Percentiles rank a stretch among this genome's conserved stretches.
Conservation (phyloP, 23 tunicate species). For the Oikopleura vanhoeffeni region DNA sequence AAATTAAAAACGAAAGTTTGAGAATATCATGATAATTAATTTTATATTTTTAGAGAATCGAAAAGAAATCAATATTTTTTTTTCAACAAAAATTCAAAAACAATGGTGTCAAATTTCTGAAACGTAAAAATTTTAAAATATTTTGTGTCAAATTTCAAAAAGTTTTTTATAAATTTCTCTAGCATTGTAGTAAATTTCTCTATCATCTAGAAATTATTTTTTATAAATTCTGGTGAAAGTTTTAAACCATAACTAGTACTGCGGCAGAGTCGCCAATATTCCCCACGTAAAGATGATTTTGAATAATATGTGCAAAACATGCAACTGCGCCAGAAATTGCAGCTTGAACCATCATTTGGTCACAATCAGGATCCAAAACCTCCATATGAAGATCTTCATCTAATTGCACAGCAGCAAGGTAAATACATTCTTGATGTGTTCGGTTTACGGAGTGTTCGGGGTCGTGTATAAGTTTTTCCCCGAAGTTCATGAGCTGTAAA, state of each 20-base stretch:
- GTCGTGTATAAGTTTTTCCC: neutral
- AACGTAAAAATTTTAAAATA: too few species aligned
- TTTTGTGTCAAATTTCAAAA: too few species aligned
- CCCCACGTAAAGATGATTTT: neutral
- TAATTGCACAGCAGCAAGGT: neutral
- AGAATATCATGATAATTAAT: too few species aligned
- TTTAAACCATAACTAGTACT: neutral
- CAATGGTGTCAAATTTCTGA: too few species aligned
- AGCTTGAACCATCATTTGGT: neutral
- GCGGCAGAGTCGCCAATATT: constrained; percentile 9
- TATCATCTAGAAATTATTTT: too few species aligned
- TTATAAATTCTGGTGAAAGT: too few species aligned
- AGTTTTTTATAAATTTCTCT: too few species aligned
- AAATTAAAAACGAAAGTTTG: too few species aligned
- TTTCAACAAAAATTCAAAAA: too few species aligned
- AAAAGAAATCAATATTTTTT: too few species aligned
- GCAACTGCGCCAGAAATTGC: constrained; percentile 9
- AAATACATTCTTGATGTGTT: neutral
- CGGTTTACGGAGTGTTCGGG: neutral
- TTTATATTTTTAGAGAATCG: too few species aligned
- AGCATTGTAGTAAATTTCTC: too few species aligned
- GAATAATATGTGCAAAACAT: neutral
- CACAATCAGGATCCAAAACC: neutral
- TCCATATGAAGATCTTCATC: neutral
- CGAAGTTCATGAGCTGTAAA: neutral